phyloP scores from a whole-genome alignment of 2,797 vertebrate genomes.

The Xyrichtys novacula region DNA sequence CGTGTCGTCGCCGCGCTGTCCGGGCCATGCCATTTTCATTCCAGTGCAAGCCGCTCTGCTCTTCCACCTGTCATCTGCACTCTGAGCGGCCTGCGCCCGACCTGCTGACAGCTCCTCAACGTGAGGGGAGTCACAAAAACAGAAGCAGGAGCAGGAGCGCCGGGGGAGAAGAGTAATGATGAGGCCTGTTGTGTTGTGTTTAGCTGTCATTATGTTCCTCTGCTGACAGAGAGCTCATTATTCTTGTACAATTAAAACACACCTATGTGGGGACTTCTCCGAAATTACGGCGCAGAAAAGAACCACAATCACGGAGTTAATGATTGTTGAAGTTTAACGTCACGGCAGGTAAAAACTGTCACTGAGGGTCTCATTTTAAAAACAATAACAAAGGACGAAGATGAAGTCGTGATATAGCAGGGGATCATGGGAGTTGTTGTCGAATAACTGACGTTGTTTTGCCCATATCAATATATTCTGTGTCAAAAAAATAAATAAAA shows the following conservation, averaged over 20 bases:
- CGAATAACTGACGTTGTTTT: too few relatives aligned
- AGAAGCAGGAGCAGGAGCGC: slow-evolving; percentile 23
- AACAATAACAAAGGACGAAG: too few relatives aligned
- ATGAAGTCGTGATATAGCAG: too few relatives aligned
- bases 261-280: slow-evolving; percentile 24
- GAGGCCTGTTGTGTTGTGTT: slow-evolving; percentile 26
- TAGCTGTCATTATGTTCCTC: slow-evolving; percentile 22
- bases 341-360: too few relatives aligned
- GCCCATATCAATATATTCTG: too few relatives aligned
- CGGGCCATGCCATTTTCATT: slow-evolving; percentile 80
- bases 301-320: neutral
- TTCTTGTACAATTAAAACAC: slow-evolving; percentile 31
- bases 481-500: too few relatives aligned
- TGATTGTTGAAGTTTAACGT: neutral
- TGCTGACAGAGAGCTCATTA: slow-evolving; percentile 42
- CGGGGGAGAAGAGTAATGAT: slow-evolving; percentile 29
- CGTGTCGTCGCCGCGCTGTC: slow-evolving; percentile 78
- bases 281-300: slow-evolving; percentile 5
- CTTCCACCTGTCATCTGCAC: slow-evolving; percentile 83
- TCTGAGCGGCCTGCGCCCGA: slow-evolving; percentile 56
- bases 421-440: too few relatives aligned
- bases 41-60: slow-evolving; percentile 69
- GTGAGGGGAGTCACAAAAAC: slow-evolving; percentile 69
- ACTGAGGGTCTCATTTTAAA: too few relatives aligned
- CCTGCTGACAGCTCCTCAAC: slow-evolving; percentile 75